Percentiles rank a stretch among this genome's conserved stretches.
These are phyloP conservation scores for Caenorhabditis wallacei DNA, from an alignment of 2,888 invertebrate species.

Conservation along the genomic window DNA sequence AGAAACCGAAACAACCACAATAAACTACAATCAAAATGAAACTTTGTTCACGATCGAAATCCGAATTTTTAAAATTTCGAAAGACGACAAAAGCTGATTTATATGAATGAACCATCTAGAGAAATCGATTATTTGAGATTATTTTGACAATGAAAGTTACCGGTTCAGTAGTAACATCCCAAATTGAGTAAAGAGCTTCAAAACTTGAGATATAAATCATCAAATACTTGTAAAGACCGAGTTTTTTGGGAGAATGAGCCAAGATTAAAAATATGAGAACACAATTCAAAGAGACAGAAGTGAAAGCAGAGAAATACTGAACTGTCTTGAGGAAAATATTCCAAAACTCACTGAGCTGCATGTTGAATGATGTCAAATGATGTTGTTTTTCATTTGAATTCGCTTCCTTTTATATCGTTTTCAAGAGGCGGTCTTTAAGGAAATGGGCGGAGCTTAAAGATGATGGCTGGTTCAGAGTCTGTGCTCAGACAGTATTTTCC, in stretches of 20 bases:
- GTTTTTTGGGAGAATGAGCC: conserved; percentile 35
- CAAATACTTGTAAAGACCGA: conserved; percentile 46
- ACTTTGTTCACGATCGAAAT: conserved; percentile 40
- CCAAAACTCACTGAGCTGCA: conserved; percentile 49
- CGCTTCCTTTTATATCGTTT: not conserved
- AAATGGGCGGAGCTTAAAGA: not conserved
- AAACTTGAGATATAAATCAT: conserved; percentile 56
- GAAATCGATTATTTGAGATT: not conserved
- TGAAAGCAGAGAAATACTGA: conserved; percentile 48
- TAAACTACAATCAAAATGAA: conserved; percentile 45
- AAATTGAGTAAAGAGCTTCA: conserved; percentile 44
- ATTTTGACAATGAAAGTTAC: not conserved
- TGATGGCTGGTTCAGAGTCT: conserved; percentile 2
- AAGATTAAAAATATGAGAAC: conserved; percentile 44
- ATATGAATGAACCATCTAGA: conserved; percentile 52
- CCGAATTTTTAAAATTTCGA: conserved; percentile 38
- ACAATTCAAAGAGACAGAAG: conserved; percentile 35
- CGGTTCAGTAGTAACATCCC: conserved; percentile 47
- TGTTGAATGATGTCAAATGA: not conserved
- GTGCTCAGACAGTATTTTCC: conserved; percentile 19
- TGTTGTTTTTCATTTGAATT: not conserved
- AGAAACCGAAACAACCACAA: conserved; percentile 55
- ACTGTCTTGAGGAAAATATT: conserved; percentile 41
- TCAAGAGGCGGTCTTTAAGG: not conserved
- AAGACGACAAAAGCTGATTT: conserved; percentile 43